Base-by-base conservation (phyloP, 2,113 vertebrate species). In the Caretta caretta region DNA sequence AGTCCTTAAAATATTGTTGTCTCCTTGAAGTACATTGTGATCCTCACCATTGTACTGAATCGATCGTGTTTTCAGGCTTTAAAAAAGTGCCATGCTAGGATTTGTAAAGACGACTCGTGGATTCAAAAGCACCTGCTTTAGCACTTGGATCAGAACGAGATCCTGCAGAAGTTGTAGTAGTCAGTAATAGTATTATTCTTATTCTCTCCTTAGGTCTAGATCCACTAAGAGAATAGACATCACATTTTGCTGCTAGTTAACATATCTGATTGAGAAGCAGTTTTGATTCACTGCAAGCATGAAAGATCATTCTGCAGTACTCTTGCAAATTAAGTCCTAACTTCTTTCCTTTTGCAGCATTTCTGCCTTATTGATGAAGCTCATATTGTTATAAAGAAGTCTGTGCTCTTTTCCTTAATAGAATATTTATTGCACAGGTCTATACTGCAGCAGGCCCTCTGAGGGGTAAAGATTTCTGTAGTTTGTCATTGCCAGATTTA, bases 351-450 rank as follows among this genome's bases (percentile, higher is more conserved):
- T 92, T 92, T 94, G 83, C 89, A 92, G 92, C 62, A 62, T 83
- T 82, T 85, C 11, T 2, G 6, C 90, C 90, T 84, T 2, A 38
- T 88, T 86, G 93, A 94, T 94, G 87, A 90, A 92, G 51, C 56
- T 84, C 85, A 2, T 82, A 62, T 84, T 93, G 82, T 83, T 94
- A 87, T n/a, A 91, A 93, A 91, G 82, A 82, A 94, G 93, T 12
- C 95, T 93, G 49, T 96, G 91, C 91, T 96, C 90, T 92, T 95
- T 92, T 93, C 80, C 86, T 89, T 97, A 96, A 96, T 96, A 90
- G 65, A 87, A 62, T 96, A 93, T 93, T 96, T 94, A 86, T 83
- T 96, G 90, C 90, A 46, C 91, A 97, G 95, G 94, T 96, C 92
- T 82, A 42, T 54, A 54, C 50, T 93, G 80, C 84, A 65, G 95